These are phyloP conservation scores for Cettia cetti DNA, from an alignment of 2,113 vertebrate genomes.

Conservation along the genomic window DNA sequence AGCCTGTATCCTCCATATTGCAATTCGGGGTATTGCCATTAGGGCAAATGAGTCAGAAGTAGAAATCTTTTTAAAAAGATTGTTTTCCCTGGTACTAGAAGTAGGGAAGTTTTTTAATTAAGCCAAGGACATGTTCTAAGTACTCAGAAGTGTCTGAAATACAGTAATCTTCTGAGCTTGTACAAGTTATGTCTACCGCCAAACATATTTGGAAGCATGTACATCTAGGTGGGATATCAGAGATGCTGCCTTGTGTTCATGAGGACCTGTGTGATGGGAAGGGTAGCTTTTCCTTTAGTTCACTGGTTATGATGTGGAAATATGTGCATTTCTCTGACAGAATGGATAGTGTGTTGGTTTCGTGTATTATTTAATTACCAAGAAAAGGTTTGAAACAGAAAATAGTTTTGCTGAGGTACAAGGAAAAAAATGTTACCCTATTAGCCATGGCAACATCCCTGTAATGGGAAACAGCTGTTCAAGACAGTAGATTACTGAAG, in stretches of 20 bases:
- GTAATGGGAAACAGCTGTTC: conserved; percentile 26
- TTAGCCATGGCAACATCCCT: conserved; percentile 40
- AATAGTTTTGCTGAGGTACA: background rate
- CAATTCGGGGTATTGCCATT: background rate
- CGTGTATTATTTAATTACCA: background rate
- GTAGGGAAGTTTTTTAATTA: background rate
- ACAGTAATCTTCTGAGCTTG: background rate
- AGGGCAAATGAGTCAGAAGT: background rate
- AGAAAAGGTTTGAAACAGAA: background rate
- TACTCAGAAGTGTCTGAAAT: background rate
- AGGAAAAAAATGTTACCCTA: conserved; percentile 15
- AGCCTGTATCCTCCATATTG: background rate
- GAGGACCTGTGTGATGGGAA: background rate
- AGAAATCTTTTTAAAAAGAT: background rate
- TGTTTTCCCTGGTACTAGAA: background rate
- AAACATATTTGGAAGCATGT: background rate
- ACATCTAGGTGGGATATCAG: background rate
- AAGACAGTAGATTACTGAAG: conserved; percentile 18
- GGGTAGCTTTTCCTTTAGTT: background rate
- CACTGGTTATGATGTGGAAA: background rate
- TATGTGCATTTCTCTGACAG: background rate
- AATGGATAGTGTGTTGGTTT: background rate
- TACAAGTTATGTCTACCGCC: background rate
- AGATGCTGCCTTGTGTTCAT: background rate
- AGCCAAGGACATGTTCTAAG: background rate